These are phyloP conservation scores for Mongoloraphidia duomilia DNA, from an alignment of 2,888 invertebrate genomes.

Conservation along the genomic window DNA sequence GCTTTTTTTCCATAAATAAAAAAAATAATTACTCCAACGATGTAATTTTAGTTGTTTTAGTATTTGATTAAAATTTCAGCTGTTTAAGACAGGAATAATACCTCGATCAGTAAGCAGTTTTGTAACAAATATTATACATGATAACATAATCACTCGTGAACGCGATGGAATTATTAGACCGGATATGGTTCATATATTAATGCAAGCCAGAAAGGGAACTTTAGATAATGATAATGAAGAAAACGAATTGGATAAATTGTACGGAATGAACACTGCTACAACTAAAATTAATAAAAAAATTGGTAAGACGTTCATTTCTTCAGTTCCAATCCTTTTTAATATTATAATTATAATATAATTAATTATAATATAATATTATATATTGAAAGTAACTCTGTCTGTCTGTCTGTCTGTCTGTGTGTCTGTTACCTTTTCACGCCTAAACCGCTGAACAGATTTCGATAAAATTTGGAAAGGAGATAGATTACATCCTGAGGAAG, in stretches of 20 bases:
- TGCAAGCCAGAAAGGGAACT: constrained; percentile 35
- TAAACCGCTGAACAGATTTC: too few relatives aligned
- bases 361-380: too few relatives aligned
- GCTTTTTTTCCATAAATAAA: too few relatives aligned
- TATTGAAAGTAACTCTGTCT: too few relatives aligned
- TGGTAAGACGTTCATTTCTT: not conserved
- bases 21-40: too few relatives aligned
- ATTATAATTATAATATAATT: too few relatives aligned
- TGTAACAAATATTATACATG: constrained; percentile 14
- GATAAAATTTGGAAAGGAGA: too few relatives aligned
- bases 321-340: too few relatives aligned
- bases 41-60: not conserved
- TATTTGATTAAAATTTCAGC: constrained; percentile 6
- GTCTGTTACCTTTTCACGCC: too few relatives aligned
- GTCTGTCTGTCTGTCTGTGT: too few relatives aligned
- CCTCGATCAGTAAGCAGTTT: constrained; percentile 11
- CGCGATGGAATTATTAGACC: constrained; percentile 18
- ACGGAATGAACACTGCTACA: not conserved
- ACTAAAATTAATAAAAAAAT: not conserved
- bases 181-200: constrained; percentile 37
- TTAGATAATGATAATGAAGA: constrained; percentile 13
- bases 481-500: too few relatives aligned
- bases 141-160: constrained; percentile 17
- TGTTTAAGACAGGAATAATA: constrained; percentile 10
- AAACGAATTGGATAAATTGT: constrained; percentile 8